These are phyloP conservation scores for Caenorhabditis briggsae DNA, from an alignment of 1,140 invertebrate genomes.

Conservation along the genomic window DNA sequence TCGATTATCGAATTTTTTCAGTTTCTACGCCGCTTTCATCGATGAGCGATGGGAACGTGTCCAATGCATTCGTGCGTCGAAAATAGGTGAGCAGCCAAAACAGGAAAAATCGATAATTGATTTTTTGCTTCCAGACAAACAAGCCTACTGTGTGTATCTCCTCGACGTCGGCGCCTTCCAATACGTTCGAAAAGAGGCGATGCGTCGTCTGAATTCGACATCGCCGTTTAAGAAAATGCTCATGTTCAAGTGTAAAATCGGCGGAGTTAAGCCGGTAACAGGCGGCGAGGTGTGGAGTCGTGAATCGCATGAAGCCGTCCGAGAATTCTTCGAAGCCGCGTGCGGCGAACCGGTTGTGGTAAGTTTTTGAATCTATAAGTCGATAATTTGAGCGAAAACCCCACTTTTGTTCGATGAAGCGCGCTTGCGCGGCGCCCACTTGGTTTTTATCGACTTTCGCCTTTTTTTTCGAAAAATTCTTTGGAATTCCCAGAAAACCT, in stretches of 20 bases:
- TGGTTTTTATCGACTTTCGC: too few relatives aligned
- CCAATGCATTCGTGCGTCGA: conserved; percentile 57
- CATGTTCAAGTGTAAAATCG: conserved; percentile 65
- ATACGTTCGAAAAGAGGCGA: conserved; percentile 55
- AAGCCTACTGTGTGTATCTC: conserved; percentile 59
- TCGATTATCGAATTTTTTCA: background rate
- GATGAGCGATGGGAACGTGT: conserved; percentile 62
- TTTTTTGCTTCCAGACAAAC: conserved; percentile 56
- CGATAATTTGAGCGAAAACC: too few relatives aligned
- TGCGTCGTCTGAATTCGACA: conserved; percentile 58
- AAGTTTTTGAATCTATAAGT: background rate
- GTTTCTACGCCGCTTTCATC: conserved; percentile 57
- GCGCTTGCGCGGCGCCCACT: too few relatives aligned
- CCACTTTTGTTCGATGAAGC: too few relatives aligned
- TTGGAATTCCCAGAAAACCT: too few relatives aligned
- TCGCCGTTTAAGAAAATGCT: conserved; percentile 66
- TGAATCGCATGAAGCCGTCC: conserved; percentile 58
- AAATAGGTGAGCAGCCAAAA: conserved; percentile 51
- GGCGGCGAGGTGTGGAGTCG: conserved; percentile 64
- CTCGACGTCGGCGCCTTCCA: conserved; percentile 64
- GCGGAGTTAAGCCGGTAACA: conserved; percentile 54
- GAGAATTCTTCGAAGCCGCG: conserved; percentile 63
- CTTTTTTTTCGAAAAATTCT: too few relatives aligned
- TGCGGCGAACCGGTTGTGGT: conserved; percentile 58
- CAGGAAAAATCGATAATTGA: background rate